Conservation (phyloP, 1,140 invertebrate genomes). For the Calephelis virginiensis region DNA sequence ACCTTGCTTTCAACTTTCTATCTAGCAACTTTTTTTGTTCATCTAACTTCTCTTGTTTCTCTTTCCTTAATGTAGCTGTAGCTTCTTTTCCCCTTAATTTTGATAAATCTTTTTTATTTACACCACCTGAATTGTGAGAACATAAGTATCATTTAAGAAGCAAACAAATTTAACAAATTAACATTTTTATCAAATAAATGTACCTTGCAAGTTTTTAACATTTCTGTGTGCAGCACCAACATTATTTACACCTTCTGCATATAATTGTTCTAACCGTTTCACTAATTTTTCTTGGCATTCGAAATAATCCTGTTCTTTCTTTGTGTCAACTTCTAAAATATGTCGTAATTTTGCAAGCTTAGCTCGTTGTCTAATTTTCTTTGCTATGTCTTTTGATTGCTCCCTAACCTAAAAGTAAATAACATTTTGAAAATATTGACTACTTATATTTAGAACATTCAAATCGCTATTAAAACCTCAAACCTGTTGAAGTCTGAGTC, state of each 20-base stretch:
- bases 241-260: constrained; percentile 56
- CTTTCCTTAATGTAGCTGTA: constrained; percentile 46
- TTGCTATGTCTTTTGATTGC: constrained; percentile 75
- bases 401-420: constrained; percentile 64
- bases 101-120: constrained; percentile 51
- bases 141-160: constrained; percentile 8
- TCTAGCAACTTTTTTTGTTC: constrained; percentile 62
- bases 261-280: constrained; percentile 56
- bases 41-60: constrained; percentile 63
- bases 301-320: constrained; percentile 61
- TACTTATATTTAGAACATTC: constrained; percentile 17
- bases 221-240: constrained; percentile 60
- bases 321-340: constrained; percentile 44
- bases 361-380: constrained; percentile 68
- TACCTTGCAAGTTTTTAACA: constrained; percentile 40
- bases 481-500: constrained; percentile 73
- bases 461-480: constrained; percentile 40
- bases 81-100: constrained; percentile 61
- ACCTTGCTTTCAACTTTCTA: constrained; percentile 67
- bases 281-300: constrained; percentile 59
- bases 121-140: constrained; percentile 32
- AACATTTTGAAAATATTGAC: neutral
- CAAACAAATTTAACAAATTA: constrained; percentile 9
- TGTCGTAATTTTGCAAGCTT: constrained; percentile 63
- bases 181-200: constrained; percentile 27